Evolutionary conservation across 2,888 invertebrate genomes (phyloP).

Genomic region (Subacronicta megacephala): DNA sequence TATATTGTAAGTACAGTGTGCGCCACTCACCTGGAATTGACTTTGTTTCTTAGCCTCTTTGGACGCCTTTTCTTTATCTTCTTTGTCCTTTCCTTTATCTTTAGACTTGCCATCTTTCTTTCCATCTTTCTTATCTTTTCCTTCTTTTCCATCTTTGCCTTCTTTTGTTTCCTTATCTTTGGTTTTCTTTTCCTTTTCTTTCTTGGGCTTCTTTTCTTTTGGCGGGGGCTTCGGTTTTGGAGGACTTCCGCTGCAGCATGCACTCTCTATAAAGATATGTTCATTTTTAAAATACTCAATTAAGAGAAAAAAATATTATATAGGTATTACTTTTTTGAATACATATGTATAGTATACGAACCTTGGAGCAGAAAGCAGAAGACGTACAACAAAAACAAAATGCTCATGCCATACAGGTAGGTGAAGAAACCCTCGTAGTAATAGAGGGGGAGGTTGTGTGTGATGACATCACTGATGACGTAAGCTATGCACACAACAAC

Average conservation of each 20-base stretch:
- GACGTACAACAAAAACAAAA: conserved; percentile 97
- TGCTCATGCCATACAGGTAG: conserved; percentile 97
- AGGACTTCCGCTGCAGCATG: conserved; percentile 94
- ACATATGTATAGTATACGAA: conserved; percentile 67
- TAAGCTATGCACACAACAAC: conserved; percentile 98
- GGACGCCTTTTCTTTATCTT: conserved; percentile 88
- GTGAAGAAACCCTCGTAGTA: conserved; percentile 99
- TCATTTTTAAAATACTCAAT: background rate
- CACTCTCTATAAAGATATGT: conserved; percentile 91
- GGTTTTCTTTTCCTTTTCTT: conserved; percentile 91
- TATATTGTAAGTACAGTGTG: conserved; percentile 59
- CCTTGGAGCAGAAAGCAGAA: conserved; percentile 97
- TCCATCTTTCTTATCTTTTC: conserved; percentile 89
- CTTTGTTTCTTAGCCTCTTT: conserved; percentile 91
- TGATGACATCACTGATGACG: conserved; percentile 98
- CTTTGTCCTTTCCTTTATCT: conserved; percentile 91
- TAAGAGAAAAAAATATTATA: background rate
- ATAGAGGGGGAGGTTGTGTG: conserved; percentile 96
- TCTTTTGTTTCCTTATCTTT: conserved; percentile 90
- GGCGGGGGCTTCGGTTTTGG: conserved; percentile 91
- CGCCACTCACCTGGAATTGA: conserved; percentile 90
- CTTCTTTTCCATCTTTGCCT: conserved; percentile 83
- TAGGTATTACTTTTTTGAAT: no score
- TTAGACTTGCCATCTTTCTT: conserved; percentile 89
- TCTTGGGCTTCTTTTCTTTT: conserved; percentile 93